phyloP scores from a whole-genome alignment of 2,888 invertebrate species.

The Apamea epomidion region DNA sequence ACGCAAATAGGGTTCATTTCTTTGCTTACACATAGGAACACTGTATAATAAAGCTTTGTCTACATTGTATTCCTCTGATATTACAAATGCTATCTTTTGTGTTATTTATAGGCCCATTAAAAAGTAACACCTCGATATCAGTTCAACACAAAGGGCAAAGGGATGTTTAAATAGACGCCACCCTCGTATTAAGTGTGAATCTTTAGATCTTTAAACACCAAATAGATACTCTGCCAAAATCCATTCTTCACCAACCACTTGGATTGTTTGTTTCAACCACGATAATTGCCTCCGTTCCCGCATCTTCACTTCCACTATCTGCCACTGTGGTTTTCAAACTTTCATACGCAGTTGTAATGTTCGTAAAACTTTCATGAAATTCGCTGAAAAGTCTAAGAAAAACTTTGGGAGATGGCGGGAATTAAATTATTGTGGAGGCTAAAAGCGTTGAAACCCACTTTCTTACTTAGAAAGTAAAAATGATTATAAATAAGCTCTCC shows the following conservation, averaged over 20 bases:
- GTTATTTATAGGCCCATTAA: slow-evolving; percentile 49
- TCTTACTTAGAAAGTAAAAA: slow-evolving; percentile 27
- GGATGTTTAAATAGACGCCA: slow-evolving; percentile 50
- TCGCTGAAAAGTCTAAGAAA: slow-evolving; percentile 1
- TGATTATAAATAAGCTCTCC: slow-evolving; percentile 46
- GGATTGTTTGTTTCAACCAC: slow-evolving; percentile 78
- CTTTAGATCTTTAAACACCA: slow-evolving; percentile 62
- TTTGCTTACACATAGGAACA: not conserved
- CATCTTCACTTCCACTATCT: slow-evolving; percentile 74
- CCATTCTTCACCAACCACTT: slow-evolving; percentile 72
- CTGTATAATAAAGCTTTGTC: slow-evolving; percentile 15
- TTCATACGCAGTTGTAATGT: slow-evolving; percentile 14
- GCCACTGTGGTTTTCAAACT: slow-evolving; percentile 56
- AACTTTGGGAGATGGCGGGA: slow-evolving; percentile 22
- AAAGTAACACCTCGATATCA: slow-evolving; percentile 41
- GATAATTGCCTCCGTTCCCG: slow-evolving; percentile 78
- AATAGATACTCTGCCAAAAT: slow-evolving; percentile 69
- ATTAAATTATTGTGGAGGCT: slow-evolving; percentile 32
- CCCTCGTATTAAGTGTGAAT: slow-evolving; percentile 58
- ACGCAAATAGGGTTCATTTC: slow-evolving; percentile 18
- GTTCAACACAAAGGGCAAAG: slow-evolving; percentile 39
- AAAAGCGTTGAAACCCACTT: slow-evolving; percentile 31
- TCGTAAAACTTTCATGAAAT: slow-evolving; percentile 23
- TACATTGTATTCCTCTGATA: slow-evolving; percentile 28
- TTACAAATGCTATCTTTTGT: slow-evolving; percentile 36